These are phyloP conservation scores for Tenthredo amoena DNA, from an alignment of 2,888 invertebrate genomes.

Conservation along the genomic window DNA sequence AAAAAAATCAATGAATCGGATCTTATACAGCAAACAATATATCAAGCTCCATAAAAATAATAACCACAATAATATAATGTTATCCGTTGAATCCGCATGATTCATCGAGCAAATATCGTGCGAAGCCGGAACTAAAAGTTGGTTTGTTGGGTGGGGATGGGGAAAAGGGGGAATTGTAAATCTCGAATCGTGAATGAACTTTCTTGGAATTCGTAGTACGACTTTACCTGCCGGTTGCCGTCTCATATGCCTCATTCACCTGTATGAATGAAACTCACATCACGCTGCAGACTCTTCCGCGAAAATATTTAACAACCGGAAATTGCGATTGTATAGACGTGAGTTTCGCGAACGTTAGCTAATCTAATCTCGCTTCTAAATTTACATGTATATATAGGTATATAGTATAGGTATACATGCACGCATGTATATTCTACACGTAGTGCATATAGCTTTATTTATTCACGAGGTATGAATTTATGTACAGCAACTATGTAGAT, in stretches of 20 bases:
- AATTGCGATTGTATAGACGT: not conserved
- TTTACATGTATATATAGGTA: too few species aligned
- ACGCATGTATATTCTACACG: not conserved
- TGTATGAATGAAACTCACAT: slow-evolving; percentile 22
- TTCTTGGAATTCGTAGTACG: slow-evolving; percentile 46
- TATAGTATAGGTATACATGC: too few species aligned
- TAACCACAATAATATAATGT: slow-evolving; percentile 5
- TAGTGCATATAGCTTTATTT: not conserved
- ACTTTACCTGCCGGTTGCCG: slow-evolving; percentile 18
- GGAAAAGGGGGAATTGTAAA: not conserved
- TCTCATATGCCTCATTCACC: slow-evolving; percentile 24
- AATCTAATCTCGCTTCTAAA: not conserved
- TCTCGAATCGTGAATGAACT: slow-evolving; percentile 46
- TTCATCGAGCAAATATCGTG: slow-evolving; percentile 42
- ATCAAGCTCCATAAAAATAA: not conserved
- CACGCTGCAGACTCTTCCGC: slow-evolving; percentile 21
- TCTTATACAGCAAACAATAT: not conserved
- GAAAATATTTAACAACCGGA: slow-evolving; percentile 39
- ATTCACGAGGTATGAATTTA: not conserved
- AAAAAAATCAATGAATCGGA: not conserved
- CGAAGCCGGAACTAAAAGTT: slow-evolving; percentile 47
- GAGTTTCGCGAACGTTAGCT: not conserved
- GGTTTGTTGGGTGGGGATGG: not conserved
- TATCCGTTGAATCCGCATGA: not conserved
- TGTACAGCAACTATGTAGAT: not conserved